Evolutionary conservation across 1,140 invertebrate genomes (phyloP).

Genomic region (Dendrolimus punctatus): DNA sequence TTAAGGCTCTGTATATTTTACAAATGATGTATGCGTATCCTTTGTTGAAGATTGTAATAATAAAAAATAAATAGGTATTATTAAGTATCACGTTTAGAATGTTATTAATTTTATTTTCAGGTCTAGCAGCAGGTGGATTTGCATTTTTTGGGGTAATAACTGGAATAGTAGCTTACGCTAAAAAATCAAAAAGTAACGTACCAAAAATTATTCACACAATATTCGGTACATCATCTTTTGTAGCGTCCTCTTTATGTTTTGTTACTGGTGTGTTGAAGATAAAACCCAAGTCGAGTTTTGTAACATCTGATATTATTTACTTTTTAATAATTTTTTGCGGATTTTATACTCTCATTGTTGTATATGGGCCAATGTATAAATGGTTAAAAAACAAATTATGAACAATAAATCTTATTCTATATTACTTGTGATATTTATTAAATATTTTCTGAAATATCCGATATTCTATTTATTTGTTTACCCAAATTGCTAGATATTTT

Average conservation of each 20-base stretch:
- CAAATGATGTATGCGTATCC: no score
- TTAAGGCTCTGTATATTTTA: no score
- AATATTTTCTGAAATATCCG: no score
- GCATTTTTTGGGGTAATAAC: slow-evolving; percentile 8
- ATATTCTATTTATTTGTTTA: no score
- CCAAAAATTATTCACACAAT: slow-evolving; percentile 16
- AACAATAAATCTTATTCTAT: no score
- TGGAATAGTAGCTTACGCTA: slow-evolving; percentile 11
- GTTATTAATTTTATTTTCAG: slow-evolving; percentile 16
- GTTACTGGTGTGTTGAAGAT: slow-evolving; percentile 21
- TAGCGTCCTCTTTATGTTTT: slow-evolving; percentile 28
- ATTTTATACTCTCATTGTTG: slow-evolving; percentile 20
- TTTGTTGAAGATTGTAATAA: no score
- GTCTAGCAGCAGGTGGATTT: slow-evolving; percentile 12
- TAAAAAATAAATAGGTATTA: no score
- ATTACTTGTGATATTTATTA: no score
- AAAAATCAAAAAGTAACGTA: slow-evolving; percentile 2
- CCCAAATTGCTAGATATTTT: no score
- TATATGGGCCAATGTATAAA: no score
- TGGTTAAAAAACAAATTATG: no score
- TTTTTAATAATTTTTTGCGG: slow-evolving; percentile 24
- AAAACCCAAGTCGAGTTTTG: slow-evolving; percentile 22
- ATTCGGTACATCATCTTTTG: slow-evolving; percentile 18
- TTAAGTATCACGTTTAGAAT: background rate
- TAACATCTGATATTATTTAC: slow-evolving; percentile 16